These are phyloP conservation scores for Ctenopoma kingsleyae DNA, from an alignment of 2,797 vertebrate species.

Conservation along the genomic window DNA sequence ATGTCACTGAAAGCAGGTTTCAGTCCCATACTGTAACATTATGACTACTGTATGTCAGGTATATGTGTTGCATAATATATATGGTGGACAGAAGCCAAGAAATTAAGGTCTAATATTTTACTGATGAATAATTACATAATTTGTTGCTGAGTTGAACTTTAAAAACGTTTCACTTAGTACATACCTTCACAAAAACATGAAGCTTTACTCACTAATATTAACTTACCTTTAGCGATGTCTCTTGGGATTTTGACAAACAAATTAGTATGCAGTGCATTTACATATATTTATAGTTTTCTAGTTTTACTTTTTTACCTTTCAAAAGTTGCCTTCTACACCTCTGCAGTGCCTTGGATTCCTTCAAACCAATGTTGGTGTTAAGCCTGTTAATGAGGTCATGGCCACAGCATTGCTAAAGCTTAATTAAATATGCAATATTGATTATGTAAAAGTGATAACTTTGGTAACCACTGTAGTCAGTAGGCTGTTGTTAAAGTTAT, in stretches of 20 bases:
- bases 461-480: slow-evolving; percentile 12
- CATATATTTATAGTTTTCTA: slow-evolving; percentile 8
- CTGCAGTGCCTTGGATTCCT: slow-evolving; percentile 38
- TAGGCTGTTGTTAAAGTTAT: slow-evolving; percentile 9
- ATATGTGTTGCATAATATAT: background rate
- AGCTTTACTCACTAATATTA: slow-evolving; percentile 11
- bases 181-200: slow-evolving; percentile 9
- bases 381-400: slow-evolving; percentile 13
- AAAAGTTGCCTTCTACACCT: slow-evolving; percentile 19
- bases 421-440: slow-evolving; percentile 14
- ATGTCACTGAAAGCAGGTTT: slow-evolving; percentile 27
- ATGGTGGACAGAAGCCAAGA: slow-evolving; percentile 12
- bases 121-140: slow-evolving; percentile 2
- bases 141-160: slow-evolving; percentile 6
- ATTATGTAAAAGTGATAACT: slow-evolving; percentile 7
- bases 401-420: slow-evolving; percentile 3
- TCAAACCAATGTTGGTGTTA: slow-evolving; percentile 11
- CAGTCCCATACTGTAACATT: slow-evolving; percentile 2
- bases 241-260: slow-evolving; percentile 18
- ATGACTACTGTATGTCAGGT: slow-evolving; percentile 18
- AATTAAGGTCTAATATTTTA: slow-evolving; percentile 26
- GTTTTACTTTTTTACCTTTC: slow-evolving; percentile 53
- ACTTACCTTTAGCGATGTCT: slow-evolving; percentile 2
- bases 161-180: background rate
- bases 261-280: slow-evolving; percentile 11